Base-by-base conservation (phyloP, 2,888 invertebrate genomes). In the Oxyscelio sp. region DNA sequence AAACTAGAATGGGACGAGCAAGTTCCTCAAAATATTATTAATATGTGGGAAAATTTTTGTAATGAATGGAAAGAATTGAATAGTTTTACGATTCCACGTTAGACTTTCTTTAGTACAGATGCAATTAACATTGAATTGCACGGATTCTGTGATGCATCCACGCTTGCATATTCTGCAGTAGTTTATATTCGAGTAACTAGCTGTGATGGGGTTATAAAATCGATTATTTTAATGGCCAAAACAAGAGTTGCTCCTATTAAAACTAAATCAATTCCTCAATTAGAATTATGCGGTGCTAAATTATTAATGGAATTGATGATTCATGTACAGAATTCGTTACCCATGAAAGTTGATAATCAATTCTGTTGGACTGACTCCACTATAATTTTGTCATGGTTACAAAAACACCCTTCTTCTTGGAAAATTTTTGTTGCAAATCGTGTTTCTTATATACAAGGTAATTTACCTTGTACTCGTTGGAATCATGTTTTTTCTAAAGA, bases 211-310 rank as follows among this genome's bases (percentile, higher is more conserved):
- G n/a, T n/a, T n/a, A n/a, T n/a, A n/a, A n/a, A n/a, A n/a, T n/a
- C n/a, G n/a, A n/a, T n/a, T n/a, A n/a, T n/a, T n/a, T n/a, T 61
- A 21, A 61, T 61, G 61, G 61, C 61, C 2, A 61, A 61, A 61
- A 19, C 61, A 1, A 5, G 40, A 11, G 61, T 61, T 1, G 61
- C 61, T n/a, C 61, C 61, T 8, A 22, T 61, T 13, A 61, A 61
- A 43, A 61, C 61, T 2, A n/a, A 19, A 19, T n/a, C 38, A 13
- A 61, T 43, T 15, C 43, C 43, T 1, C n/a, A 9, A 1, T 21
- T 61, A n/a, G 61, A 61, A 61, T 24, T 61, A 43, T 34, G 34
- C 24, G 61, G 43, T 13, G 58, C 43, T 15, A 43, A 4, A 19
- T 27, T 58, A 19, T 21, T 58, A 5, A 13, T 38, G n/a, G 58